Base-by-base conservation (phyloP, 2,113 vertebrate species). In the Perccottus glenii region DNA sequence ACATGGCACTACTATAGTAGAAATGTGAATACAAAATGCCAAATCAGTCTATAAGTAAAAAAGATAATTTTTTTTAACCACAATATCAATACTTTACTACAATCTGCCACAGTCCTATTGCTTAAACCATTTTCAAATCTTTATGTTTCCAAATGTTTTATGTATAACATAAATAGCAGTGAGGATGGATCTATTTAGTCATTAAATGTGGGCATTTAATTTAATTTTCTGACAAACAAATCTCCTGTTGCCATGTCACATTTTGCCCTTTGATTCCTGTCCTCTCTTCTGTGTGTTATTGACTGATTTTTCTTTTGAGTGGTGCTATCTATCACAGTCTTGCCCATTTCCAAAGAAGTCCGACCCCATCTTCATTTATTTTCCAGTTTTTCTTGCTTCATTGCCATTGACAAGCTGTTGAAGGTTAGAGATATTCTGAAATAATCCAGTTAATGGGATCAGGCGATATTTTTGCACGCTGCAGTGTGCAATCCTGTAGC, bases 391-490 rank as follows among this genome's bases (percentile, higher is more conserved):
- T 72, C 56, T 55, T 77, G 72, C 65, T 82, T 80, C 74, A 73
- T 75, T 65, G 70, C 59, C 75, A 78, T 50, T 70, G 67, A 85
- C 67, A 73, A 66, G 47, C 51, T 55, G 65, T 80, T 27, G 27
- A 82, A 87, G 81, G 86, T 87, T 82, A 78, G 52, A 67, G 64
- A 80, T 78, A 53, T 70, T 77, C 55, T 58, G 64, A 80, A 85
- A 82, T 85, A 74, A 82, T 87, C 69, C 79, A 74, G 74, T 83
- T 84, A 80, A 88, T 82, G 67, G 65, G 87, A 82, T 70, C 70
- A 64, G 70, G 64, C 79, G 58, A 50, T 53, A 71, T 48, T 63
- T 82, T 7, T 66, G 52, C 64, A 56, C 27, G 45, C 65, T 14
- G 63, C 62, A 62, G 58, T 32, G 55, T 80, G 77, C 73, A 53